Evolutionary conservation across 2,797 vertebrate species (phyloP).

Genomic region (Anabacerthia variegaticeps): DNA sequence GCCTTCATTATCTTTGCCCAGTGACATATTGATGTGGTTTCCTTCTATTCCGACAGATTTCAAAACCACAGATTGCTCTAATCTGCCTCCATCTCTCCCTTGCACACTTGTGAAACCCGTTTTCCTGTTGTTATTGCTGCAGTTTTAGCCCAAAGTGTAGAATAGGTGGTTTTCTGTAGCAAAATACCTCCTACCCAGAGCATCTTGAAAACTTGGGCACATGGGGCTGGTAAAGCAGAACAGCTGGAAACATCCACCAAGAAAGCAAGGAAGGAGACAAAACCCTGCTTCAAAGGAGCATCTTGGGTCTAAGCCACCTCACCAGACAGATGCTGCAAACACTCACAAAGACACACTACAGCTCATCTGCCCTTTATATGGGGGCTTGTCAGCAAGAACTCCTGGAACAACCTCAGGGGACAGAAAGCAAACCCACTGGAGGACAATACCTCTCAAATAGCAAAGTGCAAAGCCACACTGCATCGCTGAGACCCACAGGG

Average conservation of each 20-base stretch:
- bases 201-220: not conserved
- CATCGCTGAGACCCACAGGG: not conserved
- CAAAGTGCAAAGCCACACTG: not conserved
- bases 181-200: not conserved
- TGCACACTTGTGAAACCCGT: not conserved
- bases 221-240: not conserved
- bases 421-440: not conserved
- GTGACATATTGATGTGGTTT: not conserved
- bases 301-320: not conserved
- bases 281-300: not conserved
- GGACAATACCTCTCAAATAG: not conserved
- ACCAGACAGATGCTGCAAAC: not conserved
- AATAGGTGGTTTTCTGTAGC: not conserved
- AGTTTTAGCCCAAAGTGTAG: not conserved
- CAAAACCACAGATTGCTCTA: slow-evolving; percentile 33
- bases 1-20: not conserved
- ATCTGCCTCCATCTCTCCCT: not conserved
- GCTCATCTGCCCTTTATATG: not conserved
- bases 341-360: not conserved
- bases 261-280: not conserved
- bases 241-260: not conserved
- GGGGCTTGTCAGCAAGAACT: not conserved
- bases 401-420: not conserved
- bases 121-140: not conserved
- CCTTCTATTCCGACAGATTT: not conserved